These are phyloP conservation scores for Eugnorisma glareosa DNA, from an alignment of 2,888 invertebrate genomes.

Conservation along the genomic window DNA sequence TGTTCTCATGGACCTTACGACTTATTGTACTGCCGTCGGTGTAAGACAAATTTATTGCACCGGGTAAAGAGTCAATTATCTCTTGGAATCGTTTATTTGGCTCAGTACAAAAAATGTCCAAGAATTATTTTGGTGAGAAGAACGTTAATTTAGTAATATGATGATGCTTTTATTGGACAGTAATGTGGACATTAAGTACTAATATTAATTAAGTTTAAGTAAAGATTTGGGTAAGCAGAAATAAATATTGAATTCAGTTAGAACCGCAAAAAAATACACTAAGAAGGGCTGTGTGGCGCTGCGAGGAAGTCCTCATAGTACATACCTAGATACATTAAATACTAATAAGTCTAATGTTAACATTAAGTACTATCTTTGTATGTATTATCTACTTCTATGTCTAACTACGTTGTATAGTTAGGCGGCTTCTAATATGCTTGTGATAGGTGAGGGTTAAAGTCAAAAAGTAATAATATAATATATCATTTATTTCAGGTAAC, in stretches of 20 bases:
- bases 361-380: too few relatives aligned
- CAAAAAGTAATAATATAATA: not conserved
- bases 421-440: too few relatives aligned
- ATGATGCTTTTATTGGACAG: not conserved
- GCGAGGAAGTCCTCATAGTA: too few relatives aligned
- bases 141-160: not conserved
- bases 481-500: too few relatives aligned
- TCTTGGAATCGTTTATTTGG: not conserved
- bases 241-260: too few relatives aligned
- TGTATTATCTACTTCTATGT: not conserved
- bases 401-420: not conserved
- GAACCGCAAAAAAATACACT: too few relatives aligned
- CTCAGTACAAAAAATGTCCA: not conserved
- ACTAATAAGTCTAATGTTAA: not conserved
- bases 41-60: slow-evolving; percentile 76
- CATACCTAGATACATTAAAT: too few relatives aligned
- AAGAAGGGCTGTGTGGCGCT: too few relatives aligned
- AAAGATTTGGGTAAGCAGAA: too few relatives aligned
- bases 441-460: too few relatives aligned
- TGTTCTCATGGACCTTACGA: slow-evolving; percentile 73
- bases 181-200: not conserved
- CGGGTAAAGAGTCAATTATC: slow-evolving; percentile 54
- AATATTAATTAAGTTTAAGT: too few relatives aligned
- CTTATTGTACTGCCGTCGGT: slow-evolving; percentile 28
- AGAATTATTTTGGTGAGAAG: not conserved